These are phyloP conservation scores for Microdon myrmicae DNA, from an alignment of 2,888 invertebrate genomes.

Conservation along the genomic window DNA sequence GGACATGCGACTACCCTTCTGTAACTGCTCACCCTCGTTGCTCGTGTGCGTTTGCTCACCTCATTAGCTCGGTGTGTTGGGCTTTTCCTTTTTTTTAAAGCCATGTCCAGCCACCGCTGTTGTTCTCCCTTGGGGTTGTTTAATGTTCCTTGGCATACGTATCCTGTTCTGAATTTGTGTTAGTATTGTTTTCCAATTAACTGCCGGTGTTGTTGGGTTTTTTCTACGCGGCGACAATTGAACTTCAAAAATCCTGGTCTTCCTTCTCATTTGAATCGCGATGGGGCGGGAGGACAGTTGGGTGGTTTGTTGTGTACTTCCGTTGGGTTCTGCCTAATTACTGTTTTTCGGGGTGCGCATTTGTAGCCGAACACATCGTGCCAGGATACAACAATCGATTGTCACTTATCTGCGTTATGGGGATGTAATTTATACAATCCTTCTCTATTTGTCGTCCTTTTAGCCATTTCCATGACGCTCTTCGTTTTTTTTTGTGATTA, in stretches of 20 bases:
- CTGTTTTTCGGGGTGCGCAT: background rate
- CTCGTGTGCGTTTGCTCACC: slow-evolving; percentile 43
- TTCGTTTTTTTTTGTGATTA: slow-evolving; percentile 47
- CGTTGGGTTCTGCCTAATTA: slow-evolving; percentile 35
- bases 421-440: slow-evolving; percentile 43
- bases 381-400: slow-evolving; percentile 8
- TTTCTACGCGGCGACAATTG: slow-evolving; percentile 9
- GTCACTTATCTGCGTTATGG: slow-evolving; percentile 48
- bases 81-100: slow-evolving; percentile 16
- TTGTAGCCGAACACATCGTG: slow-evolving; percentile 7
- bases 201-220: slow-evolving; percentile 37
- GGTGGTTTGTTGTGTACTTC: slow-evolving; percentile 16
- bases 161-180: slow-evolving; percentile 19
- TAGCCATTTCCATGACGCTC: slow-evolving; percentile 6
- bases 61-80: slow-evolving; percentile 31
- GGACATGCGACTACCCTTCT: slow-evolving; percentile 32
- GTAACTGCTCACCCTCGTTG: slow-evolving; percentile 21
- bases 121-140: slow-evolving; percentile 27
- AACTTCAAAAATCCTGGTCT: background rate
- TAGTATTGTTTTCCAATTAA: slow-evolving; percentile 51
- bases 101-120: slow-evolving; percentile 33
- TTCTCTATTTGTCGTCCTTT: slow-evolving; percentile 16
- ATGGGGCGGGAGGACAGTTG: slow-evolving; percentile 8
- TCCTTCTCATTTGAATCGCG: slow-evolving; percentile 31
- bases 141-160: slow-evolving; percentile 31